Conservation (phyloP, 2,888 invertebrate species). For the Caenorhabditis panamensis region DNA sequence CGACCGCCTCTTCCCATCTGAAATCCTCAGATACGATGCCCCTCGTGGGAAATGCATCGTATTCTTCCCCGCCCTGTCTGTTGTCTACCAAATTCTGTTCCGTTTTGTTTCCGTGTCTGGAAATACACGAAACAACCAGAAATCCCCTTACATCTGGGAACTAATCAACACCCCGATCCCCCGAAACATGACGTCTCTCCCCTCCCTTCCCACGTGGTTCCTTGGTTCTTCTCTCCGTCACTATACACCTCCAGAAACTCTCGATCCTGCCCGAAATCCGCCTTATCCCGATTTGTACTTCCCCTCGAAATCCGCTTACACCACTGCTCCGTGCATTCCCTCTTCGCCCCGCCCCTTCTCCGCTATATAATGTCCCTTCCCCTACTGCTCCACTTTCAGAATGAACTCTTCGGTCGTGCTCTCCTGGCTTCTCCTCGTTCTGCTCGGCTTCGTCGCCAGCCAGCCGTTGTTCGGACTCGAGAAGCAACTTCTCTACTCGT, state of each 20-base stretch:
- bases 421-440: conserved; percentile 40
- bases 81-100: background rate
- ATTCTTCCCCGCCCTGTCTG: too few species aligned
- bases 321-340: background rate
- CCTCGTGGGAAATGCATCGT: too few species aligned
- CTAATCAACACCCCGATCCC: background rate
- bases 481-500: conserved; percentile 69
- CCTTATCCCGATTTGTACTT: conserved; percentile 20
- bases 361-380: background rate
- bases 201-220: too few species aligned
- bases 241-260: background rate
- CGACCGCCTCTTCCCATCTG: too few species aligned
- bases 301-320: conserved; percentile 4
- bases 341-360: background rate
- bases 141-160: background rate
- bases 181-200: background rate
- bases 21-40: too few species aligned
- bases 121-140: background rate
- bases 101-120: too few species aligned
- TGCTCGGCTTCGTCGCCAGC: conserved; percentile 37
- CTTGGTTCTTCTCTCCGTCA: background rate
- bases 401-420: conserved; percentile 14
- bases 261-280: background rate
- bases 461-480: conserved; percentile 66
- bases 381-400: background rate